A percentile compares a stretch with the other conserved stretches of the same genome.
phyloP scores from a whole-genome alignment of 2,888 invertebrate species.

The Campaea margaritaria region DNA sequence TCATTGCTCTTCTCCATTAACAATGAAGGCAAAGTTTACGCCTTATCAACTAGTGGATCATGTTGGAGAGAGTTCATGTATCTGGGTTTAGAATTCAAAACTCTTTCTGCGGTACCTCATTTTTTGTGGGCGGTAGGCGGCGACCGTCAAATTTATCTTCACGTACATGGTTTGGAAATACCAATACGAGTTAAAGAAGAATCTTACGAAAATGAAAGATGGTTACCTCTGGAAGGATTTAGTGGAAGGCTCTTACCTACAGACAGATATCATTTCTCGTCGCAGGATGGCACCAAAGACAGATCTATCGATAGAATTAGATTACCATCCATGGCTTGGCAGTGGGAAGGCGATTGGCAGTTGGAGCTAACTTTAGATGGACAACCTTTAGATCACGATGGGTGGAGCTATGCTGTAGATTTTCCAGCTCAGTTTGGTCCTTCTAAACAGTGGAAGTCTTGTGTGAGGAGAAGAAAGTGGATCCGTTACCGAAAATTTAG shows the following conservation, averaged over 20 bases:
- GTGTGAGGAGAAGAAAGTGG: constrained; percentile 96
- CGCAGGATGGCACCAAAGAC: constrained; percentile 92
- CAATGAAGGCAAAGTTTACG: constrained; percentile 95
- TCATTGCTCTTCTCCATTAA: constrained; percentile 93
- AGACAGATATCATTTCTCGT: constrained; percentile 94
- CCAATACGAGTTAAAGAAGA: constrained; percentile 96
- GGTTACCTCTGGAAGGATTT: constrained; percentile 96
- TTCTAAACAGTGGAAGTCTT: constrained; percentile 95
- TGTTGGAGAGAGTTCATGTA: constrained; percentile 95
- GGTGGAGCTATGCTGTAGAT: constrained; percentile 97
- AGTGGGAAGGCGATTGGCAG: constrained; percentile 98
- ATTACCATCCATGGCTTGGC: constrained; percentile 97
- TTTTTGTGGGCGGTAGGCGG: constrained; percentile 97
- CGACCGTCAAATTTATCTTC: constrained; percentile 96
- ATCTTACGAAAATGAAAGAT: constrained; percentile 96
- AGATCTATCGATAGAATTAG: constrained; percentile 92
- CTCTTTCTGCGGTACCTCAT: constrained; percentile 92
- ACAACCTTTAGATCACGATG: constrained; percentile 94
- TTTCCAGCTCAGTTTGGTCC: constrained; percentile 93
- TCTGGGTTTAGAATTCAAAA: constrained; percentile 94
- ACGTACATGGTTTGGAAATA: constrained; percentile 95
- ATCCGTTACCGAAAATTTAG: constrained; percentile 94
- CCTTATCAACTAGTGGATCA: constrained; percentile 91
- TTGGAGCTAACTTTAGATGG: constrained; percentile 93
- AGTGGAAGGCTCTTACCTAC: constrained; percentile 93